Conservation (phyloP, 2,113 vertebrate species). For the Microcebus lehilahytsara region DNA sequence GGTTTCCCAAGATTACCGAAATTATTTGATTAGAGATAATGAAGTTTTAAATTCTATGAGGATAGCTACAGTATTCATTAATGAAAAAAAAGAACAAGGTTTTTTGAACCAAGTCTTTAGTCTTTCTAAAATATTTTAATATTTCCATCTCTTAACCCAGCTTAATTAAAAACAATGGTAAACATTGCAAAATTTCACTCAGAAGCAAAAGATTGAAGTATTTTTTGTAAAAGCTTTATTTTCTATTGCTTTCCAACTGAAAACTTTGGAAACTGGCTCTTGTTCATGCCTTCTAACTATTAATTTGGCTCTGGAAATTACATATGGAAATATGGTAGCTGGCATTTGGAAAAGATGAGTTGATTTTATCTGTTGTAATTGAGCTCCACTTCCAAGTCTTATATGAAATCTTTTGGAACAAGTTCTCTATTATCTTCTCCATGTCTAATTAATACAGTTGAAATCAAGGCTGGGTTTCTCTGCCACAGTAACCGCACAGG, state of each 20-base stretch:
- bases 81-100: neutral
- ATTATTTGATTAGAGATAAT: neutral
- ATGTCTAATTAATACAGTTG: constrained; percentile 32
- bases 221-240: neutral
- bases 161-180: neutral
- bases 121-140: constrained; percentile 5
- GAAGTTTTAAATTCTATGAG: constrained; percentile 25
- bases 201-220: neutral
- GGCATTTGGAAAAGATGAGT: constrained; percentile 23
- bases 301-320: constrained; percentile 31
- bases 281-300: neutral
- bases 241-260: neutral
- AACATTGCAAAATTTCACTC: neutral
- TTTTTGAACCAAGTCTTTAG: neutral
- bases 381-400: constrained; percentile 6
- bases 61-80: neutral
- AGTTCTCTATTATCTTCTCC: neutral
- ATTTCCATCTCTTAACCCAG: neutral
- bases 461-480: neutral
- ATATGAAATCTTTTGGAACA: neutral
- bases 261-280: neutral
- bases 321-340: neutral
- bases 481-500: neutral
- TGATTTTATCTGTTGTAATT: neutral
- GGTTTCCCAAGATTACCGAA: neutral